Evolutionary conservation across 1,140 invertebrate genomes (phyloP).

Genomic region (Zaprionus nigranus): DNA sequence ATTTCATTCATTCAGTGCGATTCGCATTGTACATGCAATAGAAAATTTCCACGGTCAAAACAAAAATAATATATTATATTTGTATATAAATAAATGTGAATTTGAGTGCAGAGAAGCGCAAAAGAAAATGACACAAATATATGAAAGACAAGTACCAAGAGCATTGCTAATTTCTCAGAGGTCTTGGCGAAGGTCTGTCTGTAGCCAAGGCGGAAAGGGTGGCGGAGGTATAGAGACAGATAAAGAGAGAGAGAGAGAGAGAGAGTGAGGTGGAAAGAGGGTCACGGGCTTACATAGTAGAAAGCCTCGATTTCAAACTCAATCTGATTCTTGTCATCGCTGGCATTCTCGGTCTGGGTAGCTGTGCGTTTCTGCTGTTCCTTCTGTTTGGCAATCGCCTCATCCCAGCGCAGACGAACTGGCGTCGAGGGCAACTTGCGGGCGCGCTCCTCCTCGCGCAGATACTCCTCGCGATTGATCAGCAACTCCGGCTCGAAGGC

Average conservation of each 20-base stretch:
- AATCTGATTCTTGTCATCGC: constrained; percentile 78
- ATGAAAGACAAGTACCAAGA: constrained; percentile 20
- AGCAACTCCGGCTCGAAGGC: constrained; percentile 83
- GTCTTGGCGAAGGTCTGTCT: constrained; percentile 48
- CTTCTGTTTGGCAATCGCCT: constrained; percentile 77
- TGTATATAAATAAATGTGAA: constrained; percentile 29
- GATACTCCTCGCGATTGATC: constrained; percentile 81
- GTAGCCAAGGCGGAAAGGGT: neutral
- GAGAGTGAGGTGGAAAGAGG: neutral
- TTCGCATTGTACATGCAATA: constrained; percentile 3
- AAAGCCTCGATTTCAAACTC: constrained; percentile 83
- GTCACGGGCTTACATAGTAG: constrained; percentile 77
- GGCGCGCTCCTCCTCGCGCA: constrained; percentile 66
- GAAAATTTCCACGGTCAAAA: constrained; percentile 34
- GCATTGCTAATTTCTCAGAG: constrained; percentile 39
- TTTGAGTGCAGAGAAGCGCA: constrained; percentile 10
- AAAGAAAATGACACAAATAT: constrained; percentile 22
- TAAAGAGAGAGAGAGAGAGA: neutral
- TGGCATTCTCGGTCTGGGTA: constrained; percentile 51
- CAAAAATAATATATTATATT: constrained; percentile 23
- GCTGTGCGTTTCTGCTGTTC: constrained; percentile 52
- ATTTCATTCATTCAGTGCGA: neutral
- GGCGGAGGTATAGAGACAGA: too few relatives aligned
- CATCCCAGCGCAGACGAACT: constrained; percentile 73
- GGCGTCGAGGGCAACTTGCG: constrained; percentile 60